Percentiles rank a stretch among this genome's conserved stretches.
Evolutionary conservation across 2,888 invertebrate genomes (phyloP).

Genomic region (Agrypnus murinus): DNA sequence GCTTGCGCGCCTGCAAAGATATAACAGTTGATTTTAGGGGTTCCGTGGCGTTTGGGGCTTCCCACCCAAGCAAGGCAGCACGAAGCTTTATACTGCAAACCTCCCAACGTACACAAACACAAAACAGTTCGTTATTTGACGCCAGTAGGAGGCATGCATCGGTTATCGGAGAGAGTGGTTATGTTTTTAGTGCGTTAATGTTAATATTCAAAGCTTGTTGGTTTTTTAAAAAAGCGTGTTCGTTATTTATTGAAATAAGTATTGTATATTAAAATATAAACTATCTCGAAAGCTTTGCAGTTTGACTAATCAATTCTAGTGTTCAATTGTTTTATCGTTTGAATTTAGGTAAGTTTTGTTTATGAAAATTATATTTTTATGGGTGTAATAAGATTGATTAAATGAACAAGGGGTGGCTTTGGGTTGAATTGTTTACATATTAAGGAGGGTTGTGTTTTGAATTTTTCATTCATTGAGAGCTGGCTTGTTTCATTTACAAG

Average conservation of each 20-base stretch:
- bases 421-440: not conserved
- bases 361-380: not conserved
- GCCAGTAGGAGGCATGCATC: slow-evolving; percentile 28
- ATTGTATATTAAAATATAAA: too few relatives aligned
- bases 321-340: not conserved
- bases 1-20: slow-evolving; percentile 11
- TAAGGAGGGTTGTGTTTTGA: not conserved
- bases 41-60: slow-evolving; percentile 20
- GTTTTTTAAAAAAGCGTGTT: not conserved
- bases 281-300: not conserved
- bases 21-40: slow-evolving; percentile 9
- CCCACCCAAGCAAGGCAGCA: slow-evolving; percentile 34
- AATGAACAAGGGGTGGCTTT: not conserved
- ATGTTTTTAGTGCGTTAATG: slow-evolving; percentile 17
- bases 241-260: not conserved
- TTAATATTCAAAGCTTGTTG: not conserved
- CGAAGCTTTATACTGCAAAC: slow-evolving; percentile 8
- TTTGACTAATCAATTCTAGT: not conserved
- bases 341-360: slow-evolving; percentile 4
- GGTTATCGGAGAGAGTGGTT: slow-evolving; percentile 14
- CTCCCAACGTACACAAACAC: slow-evolving; percentile 14
- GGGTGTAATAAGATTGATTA: too few relatives aligned
- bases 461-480: slow-evolving; percentile 2
- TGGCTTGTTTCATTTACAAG: not conserved
- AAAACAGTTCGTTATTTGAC: slow-evolving; percentile 24